phyloP scores from a whole-genome alignment of 2,888 invertebrate genomes.

The Tenodera sinensis region DNA sequence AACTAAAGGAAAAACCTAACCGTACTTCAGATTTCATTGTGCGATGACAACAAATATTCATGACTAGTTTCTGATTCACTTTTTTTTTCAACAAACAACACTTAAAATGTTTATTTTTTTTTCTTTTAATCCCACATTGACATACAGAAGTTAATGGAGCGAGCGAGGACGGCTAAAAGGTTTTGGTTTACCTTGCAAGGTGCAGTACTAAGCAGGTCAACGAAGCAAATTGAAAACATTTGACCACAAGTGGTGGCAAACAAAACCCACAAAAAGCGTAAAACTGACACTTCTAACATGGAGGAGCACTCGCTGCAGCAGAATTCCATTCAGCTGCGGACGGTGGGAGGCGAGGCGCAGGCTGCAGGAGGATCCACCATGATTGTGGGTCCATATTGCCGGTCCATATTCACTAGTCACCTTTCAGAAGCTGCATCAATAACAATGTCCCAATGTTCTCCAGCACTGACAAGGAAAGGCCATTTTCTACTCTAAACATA shows the following conservation, averaged over 20 bases:
- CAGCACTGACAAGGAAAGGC: conserved; percentile 19
- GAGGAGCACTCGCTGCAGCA: conserved; percentile 8
- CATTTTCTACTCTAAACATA: conserved; percentile 12
- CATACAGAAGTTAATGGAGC: conserved; percentile 19
- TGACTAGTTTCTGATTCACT: conserved; percentile 22
- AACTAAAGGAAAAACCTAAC: conserved; percentile 6
- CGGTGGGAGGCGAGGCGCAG: conserved; percentile 11
- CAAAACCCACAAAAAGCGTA: background rate
- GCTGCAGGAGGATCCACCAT: conserved; percentile 5
- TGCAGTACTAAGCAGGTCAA: conserved; percentile 16
- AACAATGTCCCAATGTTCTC: background rate
- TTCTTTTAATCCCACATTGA: conserved; percentile 2
- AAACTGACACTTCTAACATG: background rate
- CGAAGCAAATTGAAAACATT: conserved; percentile 11
- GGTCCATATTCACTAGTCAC: background rate
- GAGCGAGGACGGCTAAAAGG: conserved; percentile 21
- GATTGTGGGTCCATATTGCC: background rate
- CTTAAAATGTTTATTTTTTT: conserved; percentile 3
- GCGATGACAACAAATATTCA: conserved; percentile 26
- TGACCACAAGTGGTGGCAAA: background rate
- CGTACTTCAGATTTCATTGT: conserved; percentile 19
- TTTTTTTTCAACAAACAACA: conserved; percentile 24
- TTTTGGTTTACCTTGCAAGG: background rate
- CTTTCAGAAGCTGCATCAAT: conserved; percentile 1
- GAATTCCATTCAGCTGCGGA: conserved; percentile 3